These are phyloP conservation scores for Okapia johnstoni DNA, from an alignment of 2,113 vertebrate genomes.

Conservation along the genomic window DNA sequence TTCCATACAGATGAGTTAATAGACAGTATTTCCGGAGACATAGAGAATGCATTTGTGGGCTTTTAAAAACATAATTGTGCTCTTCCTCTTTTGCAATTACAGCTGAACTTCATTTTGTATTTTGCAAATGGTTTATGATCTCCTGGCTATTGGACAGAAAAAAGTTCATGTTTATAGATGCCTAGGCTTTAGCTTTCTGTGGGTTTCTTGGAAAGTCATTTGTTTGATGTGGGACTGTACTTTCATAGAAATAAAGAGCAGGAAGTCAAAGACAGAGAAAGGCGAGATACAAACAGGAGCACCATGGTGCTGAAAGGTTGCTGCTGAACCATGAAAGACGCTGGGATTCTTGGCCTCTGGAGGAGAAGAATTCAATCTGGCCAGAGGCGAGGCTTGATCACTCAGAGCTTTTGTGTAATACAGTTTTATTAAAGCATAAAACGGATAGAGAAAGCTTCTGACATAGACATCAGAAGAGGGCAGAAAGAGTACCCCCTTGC, in stretches of 20 bases:
- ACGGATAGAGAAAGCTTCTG: background rate
- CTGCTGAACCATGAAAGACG: background rate
- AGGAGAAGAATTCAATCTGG: background rate
- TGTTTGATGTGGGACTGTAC: background rate
- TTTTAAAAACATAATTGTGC: background rate
- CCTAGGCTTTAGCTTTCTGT: background rate
- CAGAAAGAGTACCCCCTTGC: background rate
- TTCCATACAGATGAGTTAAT: background rate
- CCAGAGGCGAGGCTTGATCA: background rate
- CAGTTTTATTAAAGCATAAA: background rate
- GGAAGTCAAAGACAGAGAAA: background rate
- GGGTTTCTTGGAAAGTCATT: background rate
- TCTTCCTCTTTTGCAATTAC: background rate
- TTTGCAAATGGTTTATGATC: slow-evolving; percentile 44
- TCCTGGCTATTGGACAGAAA: background rate
- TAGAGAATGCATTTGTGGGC: background rate
- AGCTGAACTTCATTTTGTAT: slow-evolving; percentile 24
- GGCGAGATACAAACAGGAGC: background rate
- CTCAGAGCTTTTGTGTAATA: background rate
- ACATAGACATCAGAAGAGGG: background rate
- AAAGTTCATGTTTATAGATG: background rate
- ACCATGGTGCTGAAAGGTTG: background rate
- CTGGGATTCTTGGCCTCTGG: accelerated
- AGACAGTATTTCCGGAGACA: background rate
- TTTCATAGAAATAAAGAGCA: background rate